These are phyloP conservation scores for Ophion slaviceki DNA, from an alignment of 2,888 invertebrate species.

Conservation along the genomic window DNA sequence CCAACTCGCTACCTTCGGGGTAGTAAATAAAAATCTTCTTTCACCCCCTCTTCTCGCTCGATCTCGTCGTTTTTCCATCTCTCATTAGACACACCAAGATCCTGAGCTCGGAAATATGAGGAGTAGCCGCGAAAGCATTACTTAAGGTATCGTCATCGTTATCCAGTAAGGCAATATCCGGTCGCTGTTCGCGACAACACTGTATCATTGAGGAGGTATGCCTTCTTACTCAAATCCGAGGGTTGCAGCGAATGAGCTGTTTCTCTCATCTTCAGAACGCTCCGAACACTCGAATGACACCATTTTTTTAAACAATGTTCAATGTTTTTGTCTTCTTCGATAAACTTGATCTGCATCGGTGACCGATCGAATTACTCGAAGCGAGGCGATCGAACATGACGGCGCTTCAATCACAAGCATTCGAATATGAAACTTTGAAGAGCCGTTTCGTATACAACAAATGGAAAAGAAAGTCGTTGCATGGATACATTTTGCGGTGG, in stretches of 20 bases:
- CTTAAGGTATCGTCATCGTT: constrained; percentile 7
- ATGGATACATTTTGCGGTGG: no score
- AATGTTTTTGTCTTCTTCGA: no score
- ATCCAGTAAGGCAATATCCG: constrained; percentile 2
- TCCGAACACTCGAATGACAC: no score
- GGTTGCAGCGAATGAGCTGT: neutral
- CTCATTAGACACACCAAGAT: neutral
- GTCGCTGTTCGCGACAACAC: neutral
- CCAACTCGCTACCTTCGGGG: constrained; percentile 32
- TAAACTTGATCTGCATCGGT: no score
- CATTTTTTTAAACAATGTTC: no score
- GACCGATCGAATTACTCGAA: no score
- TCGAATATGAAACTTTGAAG: no score
- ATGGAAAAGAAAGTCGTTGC: no score
- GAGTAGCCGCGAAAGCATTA: constrained; percentile 1
- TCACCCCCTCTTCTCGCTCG: neutral
- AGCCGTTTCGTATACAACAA: no score
- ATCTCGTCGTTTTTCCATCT: neutral
- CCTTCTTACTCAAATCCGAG: neutral
- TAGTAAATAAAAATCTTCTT: constrained; percentile 35
- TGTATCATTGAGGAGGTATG: neutral
- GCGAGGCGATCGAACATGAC: no score
- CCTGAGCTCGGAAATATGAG: constrained; percentile 3
- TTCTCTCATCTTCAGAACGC: no score
- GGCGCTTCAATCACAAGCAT: no score